Evolutionary conservation across 37 sponge, comb jelly and placozoan genomes (phyloP), one percentile per base, ranked within the genome.

Genomic region (Haliclona indistincta): DNA sequence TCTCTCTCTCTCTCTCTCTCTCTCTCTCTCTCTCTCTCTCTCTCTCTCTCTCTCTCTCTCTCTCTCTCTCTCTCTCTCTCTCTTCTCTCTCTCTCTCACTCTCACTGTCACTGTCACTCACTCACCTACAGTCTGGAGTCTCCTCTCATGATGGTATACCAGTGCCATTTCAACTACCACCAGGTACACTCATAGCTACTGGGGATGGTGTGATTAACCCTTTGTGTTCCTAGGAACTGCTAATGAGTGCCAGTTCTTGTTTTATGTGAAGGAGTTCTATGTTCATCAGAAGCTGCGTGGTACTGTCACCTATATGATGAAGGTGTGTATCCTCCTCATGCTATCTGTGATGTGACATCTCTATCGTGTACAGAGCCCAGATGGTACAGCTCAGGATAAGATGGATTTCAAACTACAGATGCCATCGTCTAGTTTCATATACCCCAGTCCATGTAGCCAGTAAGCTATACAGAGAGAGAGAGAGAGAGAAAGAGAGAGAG

Each of bases 251-350:
- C 96, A 95, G 73, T 88, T 97, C 49, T 68, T 78, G 17, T 95
- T 97, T 75, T 54, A 62, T 40, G 83, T 95, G 38, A 70, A 88
- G 51, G 85, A 82, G 25, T 73, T 95, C 30, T 51, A 75, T 19
- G 58, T 92, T 52, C 75, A 94, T 17, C 96, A 95, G 90, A 92
- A 80, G 41, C 79, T 95, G 67, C 64, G 94, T n/a, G 96, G 96
- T 8, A 95, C 96, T n/a, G 61, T 78, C 5, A 95, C 96, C 13
- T 97, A 97, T 69, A 93, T 95, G 94, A 58, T 81, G 56, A 95
- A 88, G 82, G 93, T 89, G 26, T 0, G 70, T 73, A n/a, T n/a
- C n/a, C n/a, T n/a, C n/a, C n/a, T n/a, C n/a, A n/a, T n/a, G n/a
- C n/a, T n/a, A n/a, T n/a, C n/a, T n/a, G n/a, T n/a, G n/a, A n/a